A percentile compares a stretch with the other conserved stretches of the same genome.
Evolutionary conservation across 2,797 vertebrate species (phyloP).

Genomic region (Urocyon cinereoargenteus): DNA sequence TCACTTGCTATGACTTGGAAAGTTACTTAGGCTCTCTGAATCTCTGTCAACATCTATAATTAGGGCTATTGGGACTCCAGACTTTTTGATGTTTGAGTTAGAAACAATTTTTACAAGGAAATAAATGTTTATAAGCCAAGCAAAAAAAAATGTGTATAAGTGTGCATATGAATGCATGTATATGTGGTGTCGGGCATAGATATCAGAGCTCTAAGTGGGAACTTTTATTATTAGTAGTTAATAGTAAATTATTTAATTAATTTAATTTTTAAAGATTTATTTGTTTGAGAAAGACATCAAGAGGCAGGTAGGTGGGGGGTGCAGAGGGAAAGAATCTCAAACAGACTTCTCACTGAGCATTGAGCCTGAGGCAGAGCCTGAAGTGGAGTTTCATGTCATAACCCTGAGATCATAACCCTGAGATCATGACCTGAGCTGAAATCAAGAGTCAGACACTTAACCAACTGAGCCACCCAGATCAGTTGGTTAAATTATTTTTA

Average conservation of each 20-base stretch:
- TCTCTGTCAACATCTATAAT: background rate
- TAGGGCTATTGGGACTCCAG: background rate
- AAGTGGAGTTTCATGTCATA: background rate
- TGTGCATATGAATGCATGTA: too few species aligned
- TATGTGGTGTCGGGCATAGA: background rate
- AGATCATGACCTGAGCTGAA: background rate
- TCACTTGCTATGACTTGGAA: background rate
- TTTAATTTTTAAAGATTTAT: background rate
- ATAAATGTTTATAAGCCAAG: background rate
- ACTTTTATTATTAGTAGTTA: background rate
- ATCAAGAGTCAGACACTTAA: background rate
- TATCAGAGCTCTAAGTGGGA: background rate
- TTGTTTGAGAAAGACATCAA: background rate
- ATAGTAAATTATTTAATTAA: background rate
- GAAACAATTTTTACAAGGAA: constrained; percentile 20
- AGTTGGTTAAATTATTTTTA: background rate
- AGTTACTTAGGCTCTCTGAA: background rate
- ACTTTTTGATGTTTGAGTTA: background rate
- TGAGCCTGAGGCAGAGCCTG: too few species aligned
- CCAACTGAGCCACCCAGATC: background rate
- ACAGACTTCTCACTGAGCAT: background rate
- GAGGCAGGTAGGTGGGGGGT: too few species aligned
- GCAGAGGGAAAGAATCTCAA: background rate
- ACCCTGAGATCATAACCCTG: background rate
- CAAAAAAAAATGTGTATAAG: background rate